phyloP scores from a whole-genome alignment of 2,113 vertebrate genomes.

The Nansenia antarctica region DNA sequence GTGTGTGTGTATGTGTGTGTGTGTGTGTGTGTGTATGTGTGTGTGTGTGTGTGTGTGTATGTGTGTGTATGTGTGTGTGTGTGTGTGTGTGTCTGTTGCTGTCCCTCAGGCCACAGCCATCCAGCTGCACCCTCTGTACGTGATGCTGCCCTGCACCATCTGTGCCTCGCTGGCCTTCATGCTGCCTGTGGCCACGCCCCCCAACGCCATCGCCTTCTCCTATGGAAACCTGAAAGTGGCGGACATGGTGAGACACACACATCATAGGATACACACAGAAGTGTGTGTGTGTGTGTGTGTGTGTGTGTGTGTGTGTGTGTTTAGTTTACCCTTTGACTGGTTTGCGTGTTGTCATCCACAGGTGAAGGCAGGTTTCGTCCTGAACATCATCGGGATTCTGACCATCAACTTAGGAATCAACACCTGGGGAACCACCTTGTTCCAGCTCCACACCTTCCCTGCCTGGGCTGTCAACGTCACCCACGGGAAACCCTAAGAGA shows the following conservation, averaged over 20 bases:
- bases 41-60: no score
- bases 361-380: conserved; percentile 81
- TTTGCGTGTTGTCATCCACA: no score
- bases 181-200: conserved; percentile 84
- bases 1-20: no score
- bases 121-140: conserved; percentile 77
- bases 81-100: conserved; percentile 13
- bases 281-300: neutral
- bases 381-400: conserved; percentile 87
- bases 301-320: neutral
- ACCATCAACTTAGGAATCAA: conserved; percentile 84
- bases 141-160: conserved; percentile 83
- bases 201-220: conserved; percentile 84
- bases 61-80: neutral
- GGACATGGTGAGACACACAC: conserved; percentile 77
- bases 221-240: conserved; percentile 78
- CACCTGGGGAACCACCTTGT: conserved; percentile 84
- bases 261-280: neutral
- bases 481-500: conserved; percentile 6
- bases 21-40: no score
- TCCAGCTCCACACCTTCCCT: conserved; percentile 79
- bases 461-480: conserved; percentile 84
- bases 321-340: no score
- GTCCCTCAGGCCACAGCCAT: conserved; percentile 72
- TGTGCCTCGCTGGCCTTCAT: conserved; percentile 82